Evolutionary conservation across 2,797 vertebrate species (phyloP), one percentile per base, ranked within the genome.

Genomic region (Oreortyx pictus): DNA sequence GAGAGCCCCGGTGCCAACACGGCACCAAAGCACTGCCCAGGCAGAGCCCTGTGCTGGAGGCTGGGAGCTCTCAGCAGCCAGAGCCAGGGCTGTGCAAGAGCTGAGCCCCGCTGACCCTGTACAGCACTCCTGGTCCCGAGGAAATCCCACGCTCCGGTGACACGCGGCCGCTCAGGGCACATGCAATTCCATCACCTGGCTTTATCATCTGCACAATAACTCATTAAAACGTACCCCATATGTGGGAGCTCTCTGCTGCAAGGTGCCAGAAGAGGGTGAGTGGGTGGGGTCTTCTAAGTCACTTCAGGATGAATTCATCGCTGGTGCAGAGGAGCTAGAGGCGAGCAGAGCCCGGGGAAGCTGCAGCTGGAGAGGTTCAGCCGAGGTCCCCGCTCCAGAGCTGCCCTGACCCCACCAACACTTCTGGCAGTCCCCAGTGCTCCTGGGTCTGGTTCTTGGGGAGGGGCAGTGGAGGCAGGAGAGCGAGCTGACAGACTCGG

Each of bases 1-100:
- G 0, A 22, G 60, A 88, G 16, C 50, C 54, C 37, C 11, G 7
- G 19, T 13, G 23, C 0, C 1, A 46, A 43, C 0, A 2, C 43
- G 18, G 37, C 46, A 47, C 14, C 1, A 0, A 16, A 41, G 19
- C 11, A 0, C n/a, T 44, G 37, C 2, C n/a, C 1, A 0, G 14
- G 27, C 1, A 0, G 20, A 29, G 65, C 1, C 9, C 33, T 5
- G 31, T 6, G 37, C 1, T 17, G 44, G 56, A 2, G 65, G 39
- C 66, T 11, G 47, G 44, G 79, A 75, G 79, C 54, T n/a, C 54
- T n/a, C 3, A 68, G 76, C 27, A 37, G 22, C 27, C 4, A 1
- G 25, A 33, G 11, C 56, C n/a, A 33, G 56, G 11, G 19, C 18
- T 20, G 54, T 20, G 54, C 54, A 56, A 31, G 54, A 20, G 19